phyloP scores from a whole-genome alignment of 2,113 vertebrate species.

The Boleophthalmus pectinirostris region DNA sequence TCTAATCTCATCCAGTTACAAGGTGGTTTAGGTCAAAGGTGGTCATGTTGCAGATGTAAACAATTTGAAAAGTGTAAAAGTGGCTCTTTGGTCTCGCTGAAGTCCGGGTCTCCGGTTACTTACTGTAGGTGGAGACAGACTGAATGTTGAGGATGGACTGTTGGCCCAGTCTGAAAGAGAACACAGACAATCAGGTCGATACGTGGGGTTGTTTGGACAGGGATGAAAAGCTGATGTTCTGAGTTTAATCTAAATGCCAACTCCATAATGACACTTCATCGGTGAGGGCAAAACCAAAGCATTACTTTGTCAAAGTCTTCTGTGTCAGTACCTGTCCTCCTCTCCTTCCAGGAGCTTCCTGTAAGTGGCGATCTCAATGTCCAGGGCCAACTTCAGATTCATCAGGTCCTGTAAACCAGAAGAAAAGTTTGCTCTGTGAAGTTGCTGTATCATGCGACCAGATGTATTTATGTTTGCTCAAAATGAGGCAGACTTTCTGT shows the following conservation, averaged over 20 bases:
- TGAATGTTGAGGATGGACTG: conserved; percentile 75
- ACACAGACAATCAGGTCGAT: neutral
- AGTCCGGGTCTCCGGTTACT: conserved; percentile 33
- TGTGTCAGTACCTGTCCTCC: conserved; percentile 77
- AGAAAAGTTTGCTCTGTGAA: neutral
- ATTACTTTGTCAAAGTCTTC: neutral
- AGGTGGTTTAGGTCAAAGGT: neutral
- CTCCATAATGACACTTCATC: too few relatives aligned
- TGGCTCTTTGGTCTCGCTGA: neutral
- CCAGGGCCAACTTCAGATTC: conserved; percentile 89
- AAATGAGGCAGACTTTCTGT: neutral
- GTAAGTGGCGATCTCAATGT: conserved; percentile 96
- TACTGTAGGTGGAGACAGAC: conserved; percentile 70
- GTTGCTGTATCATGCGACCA: neutral
- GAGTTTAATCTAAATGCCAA: too few relatives aligned
- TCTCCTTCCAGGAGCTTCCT: conserved; percentile 95
- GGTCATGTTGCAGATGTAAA: neutral
- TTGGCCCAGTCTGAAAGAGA: conserved; percentile 68
- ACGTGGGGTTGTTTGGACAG: neutral
- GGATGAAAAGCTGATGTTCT: too few relatives aligned
- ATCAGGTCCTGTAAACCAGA: conserved; percentile 78
- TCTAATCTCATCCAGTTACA: neutral
- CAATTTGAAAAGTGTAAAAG: neutral
- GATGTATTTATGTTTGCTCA: neutral
- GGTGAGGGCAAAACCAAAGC: too few relatives aligned